These are phyloP conservation scores for Nymphalis c-album DNA, from an alignment of 2,888 invertebrate species.

Conservation along the genomic window DNA sequence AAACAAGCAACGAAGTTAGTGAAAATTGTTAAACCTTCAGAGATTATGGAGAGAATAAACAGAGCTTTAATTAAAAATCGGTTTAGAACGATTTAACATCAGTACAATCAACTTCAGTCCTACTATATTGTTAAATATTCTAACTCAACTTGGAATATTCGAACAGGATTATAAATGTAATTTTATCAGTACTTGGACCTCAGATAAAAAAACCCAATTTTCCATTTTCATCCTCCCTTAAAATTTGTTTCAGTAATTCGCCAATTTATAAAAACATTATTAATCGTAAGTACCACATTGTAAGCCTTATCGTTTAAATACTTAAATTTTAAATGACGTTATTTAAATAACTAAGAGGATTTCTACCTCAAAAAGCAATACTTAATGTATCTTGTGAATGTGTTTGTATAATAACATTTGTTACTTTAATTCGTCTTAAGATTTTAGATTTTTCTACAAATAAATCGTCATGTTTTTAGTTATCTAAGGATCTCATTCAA, in stretches of 20 bases:
- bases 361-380: conserved; percentile 18
- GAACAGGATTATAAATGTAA: background rate
- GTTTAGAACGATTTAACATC: conserved; percentile 13
- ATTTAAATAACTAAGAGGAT: conserved; percentile 5
- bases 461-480: conserved; percentile 21
- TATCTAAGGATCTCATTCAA: conserved; percentile 32
- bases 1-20: conserved; percentile 17
- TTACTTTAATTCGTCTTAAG: conserved; percentile 18
- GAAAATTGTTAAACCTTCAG: conserved; percentile 29
- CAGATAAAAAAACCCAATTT: background rate
- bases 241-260: background rate
- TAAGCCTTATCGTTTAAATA: background rate
- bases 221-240: background rate
- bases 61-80: conserved; percentile 24
- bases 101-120: conserved; percentile 13
- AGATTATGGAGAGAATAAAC: conserved; percentile 28
- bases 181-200: background rate
- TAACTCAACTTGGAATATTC: background rate
- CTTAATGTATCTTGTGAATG: background rate
- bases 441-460: conserved; percentile 23
- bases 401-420: conserved; percentile 7
- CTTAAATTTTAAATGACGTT: background rate
- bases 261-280: background rate
- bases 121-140: background rate
- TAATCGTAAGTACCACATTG: background rate